phyloP scores from a whole-genome alignment of 2,888 invertebrate species.

The Micoletzkya japonica region DNA sequence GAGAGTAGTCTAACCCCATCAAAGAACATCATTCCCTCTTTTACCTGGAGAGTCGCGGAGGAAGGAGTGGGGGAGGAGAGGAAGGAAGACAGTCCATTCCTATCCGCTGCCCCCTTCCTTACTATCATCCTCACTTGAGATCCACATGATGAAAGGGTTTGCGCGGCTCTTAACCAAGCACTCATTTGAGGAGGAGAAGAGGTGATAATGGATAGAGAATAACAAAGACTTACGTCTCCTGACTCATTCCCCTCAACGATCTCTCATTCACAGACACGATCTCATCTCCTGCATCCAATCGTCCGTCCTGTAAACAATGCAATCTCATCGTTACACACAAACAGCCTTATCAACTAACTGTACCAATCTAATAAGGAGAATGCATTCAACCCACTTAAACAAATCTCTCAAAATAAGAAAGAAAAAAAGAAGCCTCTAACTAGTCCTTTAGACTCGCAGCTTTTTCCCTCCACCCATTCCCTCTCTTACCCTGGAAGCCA shows the following conservation, averaged over 20 bases:
- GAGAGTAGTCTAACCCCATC: too few relatives aligned
- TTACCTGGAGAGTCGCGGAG: constrained; percentile 3
- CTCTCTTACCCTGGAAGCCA: constrained; percentile 67
- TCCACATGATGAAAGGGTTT: constrained; percentile 89
- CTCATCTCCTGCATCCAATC: constrained; percentile 94
- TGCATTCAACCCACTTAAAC: too few relatives aligned
- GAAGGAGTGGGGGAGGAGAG: constrained; percentile 3
- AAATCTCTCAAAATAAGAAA: too few relatives aligned
- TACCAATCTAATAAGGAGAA: background rate
- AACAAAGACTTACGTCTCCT: constrained; percentile 71
- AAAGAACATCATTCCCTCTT: too few relatives aligned
- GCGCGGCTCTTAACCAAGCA: constrained; percentile 78
- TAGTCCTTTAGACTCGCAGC: background rate
- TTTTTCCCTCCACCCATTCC: background rate
- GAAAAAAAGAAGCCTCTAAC: too few relatives aligned
- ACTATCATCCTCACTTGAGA: constrained; percentile 91
- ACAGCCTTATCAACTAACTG: background rate
- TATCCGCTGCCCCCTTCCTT: constrained; percentile 94
- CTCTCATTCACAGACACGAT: constrained; percentile 93
- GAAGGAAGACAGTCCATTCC: constrained; percentile 81
- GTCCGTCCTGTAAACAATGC: constrained; percentile 75
- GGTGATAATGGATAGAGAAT: background rate
- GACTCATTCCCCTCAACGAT: constrained; percentile 80
- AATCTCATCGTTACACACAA: background rate
- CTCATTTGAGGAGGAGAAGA: background rate